Evolutionary conservation across 2,797 vertebrate species (phyloP).

Genomic region (Carcharodon carcharias): DNA sequence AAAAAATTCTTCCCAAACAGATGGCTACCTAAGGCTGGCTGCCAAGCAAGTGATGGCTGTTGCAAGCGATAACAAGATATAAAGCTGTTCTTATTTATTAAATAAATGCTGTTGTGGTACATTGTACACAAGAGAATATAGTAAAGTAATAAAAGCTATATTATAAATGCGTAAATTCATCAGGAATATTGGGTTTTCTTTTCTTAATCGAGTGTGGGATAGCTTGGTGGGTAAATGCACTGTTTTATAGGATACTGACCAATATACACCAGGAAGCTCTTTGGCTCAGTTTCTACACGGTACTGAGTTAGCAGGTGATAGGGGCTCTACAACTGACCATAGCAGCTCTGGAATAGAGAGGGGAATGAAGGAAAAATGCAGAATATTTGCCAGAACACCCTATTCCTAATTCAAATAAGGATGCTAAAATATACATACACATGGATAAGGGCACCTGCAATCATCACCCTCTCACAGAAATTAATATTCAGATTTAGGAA

Average conservation of each 20-base stretch:
- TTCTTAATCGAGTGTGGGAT: too few species aligned
- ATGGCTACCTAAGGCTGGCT: constrained; percentile 54
- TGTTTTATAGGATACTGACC: too few species aligned
- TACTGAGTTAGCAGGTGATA: neutral
- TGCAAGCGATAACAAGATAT: constrained; percentile 48
- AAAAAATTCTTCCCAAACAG: constrained; percentile 53
- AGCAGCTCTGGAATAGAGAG: neutral
- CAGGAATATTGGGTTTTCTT: neutral
- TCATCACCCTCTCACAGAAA: neutral
- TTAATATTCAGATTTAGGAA: neutral
- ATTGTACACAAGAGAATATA: constrained; percentile 45
- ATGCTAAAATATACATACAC: too few species aligned
- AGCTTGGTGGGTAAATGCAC: neutral
- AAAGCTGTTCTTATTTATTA: constrained; percentile 41
- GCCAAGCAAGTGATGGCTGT: constrained; percentile 52
- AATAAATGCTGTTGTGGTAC: constrained; percentile 45
- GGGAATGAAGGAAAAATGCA: neutral
- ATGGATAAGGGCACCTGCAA: neutral
- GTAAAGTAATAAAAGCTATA: constrained; percentile 31
- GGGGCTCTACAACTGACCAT: neutral
- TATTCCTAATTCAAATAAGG: too few species aligned
- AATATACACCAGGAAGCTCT: neutral
- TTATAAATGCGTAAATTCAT: neutral
- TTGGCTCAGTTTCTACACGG: neutral
- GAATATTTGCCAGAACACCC: neutral